A percentile compares a stretch with the other conserved stretches of the same genome.
These are phyloP conservation scores for Barnardius zonarius DNA, from an alignment of 2,113 vertebrate species.

Conservation along the genomic window DNA sequence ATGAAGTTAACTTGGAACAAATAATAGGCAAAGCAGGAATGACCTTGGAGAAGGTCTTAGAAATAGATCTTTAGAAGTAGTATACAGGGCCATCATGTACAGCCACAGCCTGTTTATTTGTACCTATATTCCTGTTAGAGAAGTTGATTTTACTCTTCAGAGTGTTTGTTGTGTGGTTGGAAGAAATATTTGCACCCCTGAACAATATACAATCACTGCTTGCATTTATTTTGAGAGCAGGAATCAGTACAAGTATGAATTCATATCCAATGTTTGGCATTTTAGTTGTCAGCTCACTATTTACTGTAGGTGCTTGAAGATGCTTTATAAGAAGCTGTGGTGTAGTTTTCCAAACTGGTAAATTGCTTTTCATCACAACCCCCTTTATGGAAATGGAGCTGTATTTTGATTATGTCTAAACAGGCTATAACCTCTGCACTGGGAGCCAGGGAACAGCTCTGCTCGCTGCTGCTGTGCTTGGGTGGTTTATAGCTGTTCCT, in stretches of 20 bases:
- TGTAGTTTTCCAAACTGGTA: conserved; percentile 34
- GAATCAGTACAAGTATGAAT: conserved; percentile 37
- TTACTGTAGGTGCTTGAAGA: conserved; percentile 31
- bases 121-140: neutral
- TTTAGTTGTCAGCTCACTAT: conserved; percentile 36
- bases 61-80: neutral
- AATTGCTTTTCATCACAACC: conserved; percentile 47
- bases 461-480: neutral
- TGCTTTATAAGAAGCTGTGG: conserved; percentile 39
- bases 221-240: conserved; percentile 57
- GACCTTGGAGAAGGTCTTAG: neutral
- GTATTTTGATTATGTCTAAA: conserved; percentile 12
- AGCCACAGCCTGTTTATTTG: neutral
- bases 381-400: conserved; percentile 34
- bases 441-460: conserved; percentile 3
- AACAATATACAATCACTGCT: conserved; percentile 62
- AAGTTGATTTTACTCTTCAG: neutral
- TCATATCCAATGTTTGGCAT: neutral
- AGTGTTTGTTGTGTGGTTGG: neutral
- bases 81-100: neutral
- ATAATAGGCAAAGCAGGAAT: neutral
- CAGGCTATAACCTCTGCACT: neutral
- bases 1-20: neutral
- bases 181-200: conserved; percentile 54
- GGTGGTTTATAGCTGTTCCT: neutral